phyloP scores from a whole-genome alignment of 37 sponge, comb jelly and placozoan species.

The Oscarella lobularis region DNA sequence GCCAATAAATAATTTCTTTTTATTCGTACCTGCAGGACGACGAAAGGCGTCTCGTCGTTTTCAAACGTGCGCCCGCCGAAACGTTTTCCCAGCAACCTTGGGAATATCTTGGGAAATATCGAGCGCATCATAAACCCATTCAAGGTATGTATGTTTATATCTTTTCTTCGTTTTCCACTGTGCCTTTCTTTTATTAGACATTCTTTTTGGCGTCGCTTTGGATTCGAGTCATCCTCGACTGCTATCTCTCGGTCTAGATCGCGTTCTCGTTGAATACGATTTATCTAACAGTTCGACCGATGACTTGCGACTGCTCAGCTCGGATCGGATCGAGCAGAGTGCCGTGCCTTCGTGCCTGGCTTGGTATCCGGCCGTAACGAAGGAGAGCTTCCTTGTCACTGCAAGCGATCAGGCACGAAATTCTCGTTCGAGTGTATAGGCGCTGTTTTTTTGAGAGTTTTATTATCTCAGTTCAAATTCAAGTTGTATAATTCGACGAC shows the following conservation, averaged over 20 bases:
- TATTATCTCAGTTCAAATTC: conserved; percentile 68
- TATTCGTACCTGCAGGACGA: conserved; percentile 33
- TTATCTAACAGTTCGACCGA: conserved; percentile 53
- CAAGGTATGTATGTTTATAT: conserved; percentile 27
- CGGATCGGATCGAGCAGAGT: conserved; percentile 88
- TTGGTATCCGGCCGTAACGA: conserved; percentile 87
- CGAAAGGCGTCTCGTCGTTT: conserved; percentile 71
- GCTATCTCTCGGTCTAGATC: conserved; percentile 65
- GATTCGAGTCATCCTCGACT: conserved; percentile 55
- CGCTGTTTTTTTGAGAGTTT: neutral
- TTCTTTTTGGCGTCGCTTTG: conserved; percentile 63
- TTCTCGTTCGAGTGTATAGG: neutral
- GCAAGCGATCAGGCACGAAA: conserved; percentile 65
- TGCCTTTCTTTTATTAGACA: conserved; percentile 6
- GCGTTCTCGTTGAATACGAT: conserved; percentile 87
- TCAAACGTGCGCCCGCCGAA: conserved; percentile 9
- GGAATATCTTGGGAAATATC: conserved; percentile 62
- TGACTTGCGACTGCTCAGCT: conserved; percentile 45
- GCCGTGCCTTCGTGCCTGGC: conserved; percentile 58
- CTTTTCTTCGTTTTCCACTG: neutral
- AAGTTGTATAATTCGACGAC: conserved; percentile 88
- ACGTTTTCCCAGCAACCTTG: conserved; percentile 28
- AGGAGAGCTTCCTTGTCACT: conserved; percentile 81
- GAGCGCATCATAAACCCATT: conserved; percentile 82
- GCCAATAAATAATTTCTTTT: neutral